phyloP scores from a whole-genome alignment of 2,888 invertebrate species.

The Caprella mutica region DNA sequence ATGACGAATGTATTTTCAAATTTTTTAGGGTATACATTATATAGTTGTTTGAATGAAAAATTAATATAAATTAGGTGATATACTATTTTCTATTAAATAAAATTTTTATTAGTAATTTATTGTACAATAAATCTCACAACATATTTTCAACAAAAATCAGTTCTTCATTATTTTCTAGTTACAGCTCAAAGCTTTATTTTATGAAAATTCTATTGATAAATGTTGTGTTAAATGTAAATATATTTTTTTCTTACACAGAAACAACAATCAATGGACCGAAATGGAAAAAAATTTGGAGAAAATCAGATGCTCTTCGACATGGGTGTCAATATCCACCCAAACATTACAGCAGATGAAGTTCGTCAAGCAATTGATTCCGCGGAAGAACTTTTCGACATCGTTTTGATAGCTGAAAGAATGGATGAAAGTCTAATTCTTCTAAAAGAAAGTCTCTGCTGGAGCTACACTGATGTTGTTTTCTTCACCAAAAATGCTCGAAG shows the following conservation, averaged over 20 bases:
- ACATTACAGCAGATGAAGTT: constrained; percentile 17
- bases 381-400: constrained; percentile 38
- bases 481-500: constrained; percentile 37
- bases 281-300: constrained; percentile 14
- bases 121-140: no score
- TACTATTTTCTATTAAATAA: no score
- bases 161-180: no score
- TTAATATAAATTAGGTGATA: no score
- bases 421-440: constrained; percentile 39
- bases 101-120: no score
- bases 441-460: constrained; percentile 38
- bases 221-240: neutral
- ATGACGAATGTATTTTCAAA: no score
- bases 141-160: no score
- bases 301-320: constrained; percentile 31
- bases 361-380: constrained; percentile 33
- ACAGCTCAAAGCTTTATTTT: no score
- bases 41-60: no score
- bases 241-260: neutral
- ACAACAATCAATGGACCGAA: neutral
- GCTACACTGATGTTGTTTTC: constrained; percentile 36
- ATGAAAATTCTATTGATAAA: no score
- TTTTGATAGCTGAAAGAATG: constrained; percentile 38
- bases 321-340: constrained; percentile 2
- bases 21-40: no score